A percentile compares a stretch with the other conserved stretches of the same genome.
Evolutionary conservation across 2,797 vertebrate species (phyloP).

Genomic region (Halcyon badia): DNA sequence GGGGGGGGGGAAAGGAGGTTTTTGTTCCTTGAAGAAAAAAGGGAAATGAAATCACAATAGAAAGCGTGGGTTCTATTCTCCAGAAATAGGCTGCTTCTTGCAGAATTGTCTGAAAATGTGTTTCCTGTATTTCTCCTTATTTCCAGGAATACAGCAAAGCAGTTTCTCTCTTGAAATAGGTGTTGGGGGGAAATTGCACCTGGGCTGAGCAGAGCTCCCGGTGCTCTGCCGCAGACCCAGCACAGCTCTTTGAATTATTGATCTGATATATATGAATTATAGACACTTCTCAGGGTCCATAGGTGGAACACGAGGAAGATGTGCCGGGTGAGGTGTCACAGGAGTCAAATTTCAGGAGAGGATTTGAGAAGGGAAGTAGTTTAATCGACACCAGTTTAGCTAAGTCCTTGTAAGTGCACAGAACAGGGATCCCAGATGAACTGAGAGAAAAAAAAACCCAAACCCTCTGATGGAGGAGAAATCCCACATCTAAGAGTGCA

Average conservation of each 20-base stretch:
- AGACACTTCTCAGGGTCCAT: neutral
- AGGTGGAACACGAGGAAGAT: neutral
- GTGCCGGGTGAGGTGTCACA: accelerated
- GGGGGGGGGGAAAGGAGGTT: neutral
- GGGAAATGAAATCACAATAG: neutral
- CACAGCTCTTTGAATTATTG: neutral
- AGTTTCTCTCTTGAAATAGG: neutral
- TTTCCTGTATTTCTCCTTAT: constrained; percentile 27
- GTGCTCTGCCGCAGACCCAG: accelerated
- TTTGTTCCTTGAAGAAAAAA: neutral
- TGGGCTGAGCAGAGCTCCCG: neutral
- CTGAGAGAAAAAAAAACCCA: accelerated
- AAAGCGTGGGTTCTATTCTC: neutral
- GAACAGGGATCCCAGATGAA: accelerated
- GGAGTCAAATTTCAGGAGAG: neutral
- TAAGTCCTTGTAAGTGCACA: neutral
- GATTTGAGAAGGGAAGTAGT: neutral
- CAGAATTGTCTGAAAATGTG: accelerated
- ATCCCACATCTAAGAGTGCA: neutral
- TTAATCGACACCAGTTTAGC: neutral
- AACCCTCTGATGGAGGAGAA: neutral
- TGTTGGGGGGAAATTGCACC: neutral
- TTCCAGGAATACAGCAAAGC: neutral
- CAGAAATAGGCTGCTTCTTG: neutral
- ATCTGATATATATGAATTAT: neutral